phyloP scores from a whole-genome alignment of 2,888 invertebrate species.

The Sarcophaga caerulescens region DNA sequence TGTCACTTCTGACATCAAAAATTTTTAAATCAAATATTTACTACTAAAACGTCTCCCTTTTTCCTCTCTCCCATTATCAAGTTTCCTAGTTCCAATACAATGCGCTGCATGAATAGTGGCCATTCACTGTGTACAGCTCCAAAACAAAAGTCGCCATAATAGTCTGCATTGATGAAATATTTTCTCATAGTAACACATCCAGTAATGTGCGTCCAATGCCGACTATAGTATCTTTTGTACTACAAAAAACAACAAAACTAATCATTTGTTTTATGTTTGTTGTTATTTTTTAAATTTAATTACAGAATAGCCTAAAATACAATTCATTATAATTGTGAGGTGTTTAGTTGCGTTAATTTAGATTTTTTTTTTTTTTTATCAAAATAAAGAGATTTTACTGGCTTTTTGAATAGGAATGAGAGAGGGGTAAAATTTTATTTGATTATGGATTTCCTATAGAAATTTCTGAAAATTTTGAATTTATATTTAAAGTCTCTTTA shows the following conservation, averaged over 20 bases:
- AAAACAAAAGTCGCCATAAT: too few relatives aligned
- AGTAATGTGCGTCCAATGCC: background rate
- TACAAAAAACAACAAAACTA: background rate
- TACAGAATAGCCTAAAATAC: conserved; percentile 15
- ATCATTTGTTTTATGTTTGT: conserved; percentile 1
- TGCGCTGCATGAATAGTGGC: too few relatives aligned
- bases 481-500: conserved; percentile 19
- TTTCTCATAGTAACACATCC: background rate
- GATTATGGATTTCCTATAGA: background rate
- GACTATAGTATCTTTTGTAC: background rate
- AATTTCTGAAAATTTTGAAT: background rate
- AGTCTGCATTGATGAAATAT: too few relatives aligned
- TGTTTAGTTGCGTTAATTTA: background rate
- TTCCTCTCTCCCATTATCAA: too few relatives aligned
- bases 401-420: background rate
- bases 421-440: background rate
- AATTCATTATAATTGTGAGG: background rate
- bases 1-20: too few relatives aligned
- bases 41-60: too few relatives aligned
- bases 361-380: background rate
- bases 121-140: too few relatives aligned
- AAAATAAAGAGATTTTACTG: background rate
- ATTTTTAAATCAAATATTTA: too few relatives aligned
- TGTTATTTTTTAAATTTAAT: background rate
- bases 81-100: too few relatives aligned